Base-by-base conservation (phyloP, 2,113 vertebrate genomes). In the Aegithalos caudatus region DNA sequence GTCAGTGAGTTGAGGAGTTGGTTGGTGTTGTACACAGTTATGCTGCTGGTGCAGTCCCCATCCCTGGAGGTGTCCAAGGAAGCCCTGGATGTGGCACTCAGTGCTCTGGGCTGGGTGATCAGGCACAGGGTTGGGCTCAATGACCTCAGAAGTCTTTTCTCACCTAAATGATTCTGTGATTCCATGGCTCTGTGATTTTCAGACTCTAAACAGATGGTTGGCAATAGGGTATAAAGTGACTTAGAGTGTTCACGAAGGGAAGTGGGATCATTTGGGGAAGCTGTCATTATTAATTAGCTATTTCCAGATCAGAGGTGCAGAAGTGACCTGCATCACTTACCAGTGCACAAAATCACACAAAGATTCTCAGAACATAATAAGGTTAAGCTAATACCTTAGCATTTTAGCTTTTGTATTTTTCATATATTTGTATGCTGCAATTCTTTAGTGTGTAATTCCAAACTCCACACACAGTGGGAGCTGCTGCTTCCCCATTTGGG, bases 241-340 rank as follows among this genome's bases (percentile, higher is more conserved):
- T 66, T 27, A 5, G 53, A 83, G 76, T 14, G 28, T n/a, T 93
- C 87, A 90, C 5, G 20, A 81, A 93, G 57, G 71, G 82, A 90
- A 84, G 53, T 45, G 67, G 94, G 95, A 95, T 95, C 87, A 42
- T 47, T 42, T 33, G 33, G 82, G 5, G 2, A 74, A 84, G 76
- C 47, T 61, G 87, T 81, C 93, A 92, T 88, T 95, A 92, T 95
- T 97, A 94, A 96, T 95, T 92, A 92, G 76, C 85, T 88, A 17
- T 92, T 92, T 93, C 76, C 91, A 84, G 85, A 93, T 95, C 88
- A 95, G 87, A 95, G 94, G 72, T 66, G 47, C 90, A 51, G 48
- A 79, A 90, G 85, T 74, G 94, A 97, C 93, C 91, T 74, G 64
- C 72, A 88, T 35, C 79, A 82, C 87, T 92, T 77, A 64, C 7